phyloP scores from a whole-genome alignment of 2,113 vertebrate species.

The Callospermophilus lateralis region DNA sequence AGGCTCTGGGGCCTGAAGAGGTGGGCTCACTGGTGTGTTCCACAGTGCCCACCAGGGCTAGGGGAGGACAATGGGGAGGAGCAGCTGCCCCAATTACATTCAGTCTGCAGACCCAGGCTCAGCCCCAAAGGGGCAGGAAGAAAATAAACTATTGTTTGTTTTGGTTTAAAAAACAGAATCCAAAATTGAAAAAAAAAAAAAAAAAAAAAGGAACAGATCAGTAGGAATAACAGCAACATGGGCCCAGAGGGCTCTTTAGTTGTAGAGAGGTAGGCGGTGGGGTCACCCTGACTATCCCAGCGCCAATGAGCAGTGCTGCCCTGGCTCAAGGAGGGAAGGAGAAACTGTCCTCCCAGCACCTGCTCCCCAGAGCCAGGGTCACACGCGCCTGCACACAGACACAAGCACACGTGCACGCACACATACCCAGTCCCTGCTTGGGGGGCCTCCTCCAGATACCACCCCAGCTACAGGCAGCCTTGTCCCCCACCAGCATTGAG shows the following conservation, averaged over 20 bases:
- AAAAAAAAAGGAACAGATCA: conserved; percentile 67
- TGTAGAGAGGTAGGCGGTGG: conserved; percentile 75
- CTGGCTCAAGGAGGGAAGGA: conserved; percentile 39
- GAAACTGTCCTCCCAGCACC: conserved; percentile 2
- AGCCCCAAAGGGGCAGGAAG: conserved; percentile 60
- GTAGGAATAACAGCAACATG: conserved; percentile 76
- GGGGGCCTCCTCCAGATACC: neutral
- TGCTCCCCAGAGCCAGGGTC: conserved; percentile 43
- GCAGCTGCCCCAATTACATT: conserved; percentile 76
- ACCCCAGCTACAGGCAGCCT: neutral
- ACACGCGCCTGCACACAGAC: conserved; percentile 15
- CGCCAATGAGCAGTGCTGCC: conserved; percentile 20
- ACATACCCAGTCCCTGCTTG: neutral
- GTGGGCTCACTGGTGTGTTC: neutral
- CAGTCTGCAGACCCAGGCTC: conserved; percentile 85
- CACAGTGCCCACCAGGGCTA: conserved; percentile 41
- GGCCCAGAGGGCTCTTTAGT: conserved; percentile 76
- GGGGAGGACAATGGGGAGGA: neutral
- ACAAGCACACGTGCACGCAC: conserved; percentile 48
- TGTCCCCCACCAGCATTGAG: neutral
- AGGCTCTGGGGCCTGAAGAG: conserved; percentile 67
- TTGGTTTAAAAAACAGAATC: conserved; percentile 74
- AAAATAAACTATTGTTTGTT: conserved; percentile 73
- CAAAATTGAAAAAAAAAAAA: conserved; percentile 9
- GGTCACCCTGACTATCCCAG: conserved; percentile 71